Conservation (phyloP, 2,797 vertebrate genomes). For the Coluber constrictor region DNA sequence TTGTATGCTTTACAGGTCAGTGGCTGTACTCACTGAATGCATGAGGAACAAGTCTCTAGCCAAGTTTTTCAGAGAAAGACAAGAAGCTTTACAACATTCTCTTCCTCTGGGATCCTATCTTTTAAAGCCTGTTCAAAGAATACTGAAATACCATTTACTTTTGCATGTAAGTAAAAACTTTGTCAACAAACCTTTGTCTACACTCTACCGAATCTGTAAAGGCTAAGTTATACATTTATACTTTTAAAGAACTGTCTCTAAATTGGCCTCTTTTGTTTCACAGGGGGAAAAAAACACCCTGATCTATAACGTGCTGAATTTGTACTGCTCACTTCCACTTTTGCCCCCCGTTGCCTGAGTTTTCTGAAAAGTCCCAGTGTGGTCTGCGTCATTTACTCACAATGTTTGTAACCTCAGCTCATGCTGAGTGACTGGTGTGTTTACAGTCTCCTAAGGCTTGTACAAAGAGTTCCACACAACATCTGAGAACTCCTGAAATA, state of each 20-base stretch:
- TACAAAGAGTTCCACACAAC: neutral
- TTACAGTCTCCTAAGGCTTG: neutral
- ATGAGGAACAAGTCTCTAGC: constrained; percentile 94
- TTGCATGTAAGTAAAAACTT: constrained; percentile 80
- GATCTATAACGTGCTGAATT: neutral
- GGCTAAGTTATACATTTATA: neutral
- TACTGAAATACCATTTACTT: constrained; percentile 98
- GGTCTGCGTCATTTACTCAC: neutral
- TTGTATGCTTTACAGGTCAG: constrained; percentile 78
- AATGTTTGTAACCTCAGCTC: neutral
- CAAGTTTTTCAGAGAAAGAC: constrained; percentile 94
- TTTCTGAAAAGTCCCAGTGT: neutral
- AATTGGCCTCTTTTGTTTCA: neutral
- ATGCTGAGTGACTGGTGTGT: neutral
- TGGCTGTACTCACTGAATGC: constrained; percentile 93
- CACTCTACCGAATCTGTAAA: neutral
- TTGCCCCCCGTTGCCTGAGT: neutral
- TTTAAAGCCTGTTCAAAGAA: constrained; percentile 96
- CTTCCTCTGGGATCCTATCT: constrained; percentile 96
- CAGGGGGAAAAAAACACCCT: no score
- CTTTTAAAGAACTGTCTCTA: constrained; percentile 2
- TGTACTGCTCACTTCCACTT: neutral
- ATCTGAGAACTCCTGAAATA: neutral
- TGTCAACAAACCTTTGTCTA: fast-evolving
- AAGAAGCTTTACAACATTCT: constrained; percentile 90